Base-by-base conservation (phyloP, 2,888 invertebrate species). In the Mythimna loreyi region DNA sequence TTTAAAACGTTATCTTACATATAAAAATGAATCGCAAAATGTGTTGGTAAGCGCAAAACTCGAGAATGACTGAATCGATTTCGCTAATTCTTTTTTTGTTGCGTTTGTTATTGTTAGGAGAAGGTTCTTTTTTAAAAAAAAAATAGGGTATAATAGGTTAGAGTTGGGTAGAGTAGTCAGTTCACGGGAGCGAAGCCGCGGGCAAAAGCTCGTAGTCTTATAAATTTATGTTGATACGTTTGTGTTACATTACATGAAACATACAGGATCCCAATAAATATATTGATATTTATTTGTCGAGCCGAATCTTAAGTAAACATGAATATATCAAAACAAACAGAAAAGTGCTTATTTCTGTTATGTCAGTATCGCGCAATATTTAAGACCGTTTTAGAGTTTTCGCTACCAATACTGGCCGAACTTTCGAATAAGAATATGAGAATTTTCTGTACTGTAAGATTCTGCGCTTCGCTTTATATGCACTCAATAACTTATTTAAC, bases 271-370 rank as follows among this genome's bases (percentile, higher is more conserved):
- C 19, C 6, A 3, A 50, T 25, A 50, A 7, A 53, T 21, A 53
- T 33, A 8, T 61, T 55, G 19, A 8, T 62, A 69, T 70, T 72
- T 67, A 60, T 49, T 60, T 58, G 58, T 16, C 28, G 49, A 23
- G 43, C 43, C 47, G 33, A 59, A 62, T 53, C 40, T 43, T 8
- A 55, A 49, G 59, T n/a, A 59, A 55, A 76, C 71, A 60, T 59
- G 58, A 76, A 76, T 71, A 69, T 53, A 67, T 72, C 50, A 59
- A 56, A 76, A 74, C 67, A 67, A 67, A 60, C 67, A 55, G 74
- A 74, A 66, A 74, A 66, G 74, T 74, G n/a, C n/a, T n/a, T n/a
- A 55, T 57, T 62, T 58, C 43, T 53, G 56, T 25, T 36, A 53
- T 28, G 23, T 23, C 52, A 62, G 57, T 43, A 53, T 28, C 50